Percentiles rank a stretch among this genome's conserved stretches.
phyloP scores from a whole-genome alignment of 2,888 invertebrate genomes.

The Incurvaria masculella region DNA sequence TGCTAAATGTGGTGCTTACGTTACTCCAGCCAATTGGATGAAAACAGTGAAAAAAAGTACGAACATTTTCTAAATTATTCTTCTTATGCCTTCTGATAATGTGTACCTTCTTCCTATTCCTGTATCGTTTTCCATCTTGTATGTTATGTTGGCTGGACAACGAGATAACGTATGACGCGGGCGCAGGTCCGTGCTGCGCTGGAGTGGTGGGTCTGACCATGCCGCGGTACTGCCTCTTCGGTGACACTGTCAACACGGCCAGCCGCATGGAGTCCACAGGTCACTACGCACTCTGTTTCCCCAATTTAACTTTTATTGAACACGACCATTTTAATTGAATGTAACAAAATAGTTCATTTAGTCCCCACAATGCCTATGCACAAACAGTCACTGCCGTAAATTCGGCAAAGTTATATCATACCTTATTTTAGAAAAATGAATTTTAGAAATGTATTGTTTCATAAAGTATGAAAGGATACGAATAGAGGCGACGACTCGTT shows the following conservation, averaged over 20 bases:
- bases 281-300: slow-evolving; percentile 27
- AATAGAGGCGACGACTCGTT: no score
- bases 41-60: no score
- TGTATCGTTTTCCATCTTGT: no score
- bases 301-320: slow-evolving; percentile 1
- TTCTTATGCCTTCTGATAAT: no score
- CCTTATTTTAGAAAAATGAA: background rate
- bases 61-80: no score
- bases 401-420: background rate
- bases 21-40: no score
- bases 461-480: background rate
- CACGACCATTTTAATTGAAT: slow-evolving; percentile 1
- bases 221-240: slow-evolving; percentile 90
- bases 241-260: slow-evolving; percentile 88
- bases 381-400: background rate
- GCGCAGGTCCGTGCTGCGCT: slow-evolving; percentile 79
- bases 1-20: no score
- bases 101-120: no score
- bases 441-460: background rate
- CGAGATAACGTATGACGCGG: no score
- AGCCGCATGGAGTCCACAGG: slow-evolving; percentile 87
- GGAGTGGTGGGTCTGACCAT: slow-evolving; percentile 90
- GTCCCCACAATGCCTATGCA: background rate
- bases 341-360: background rate
- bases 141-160: no score